Evolutionary conservation across 53 echinoderm and acorn worm genomes (phyloP).

Genomic region (Luidia sarsii): DNA sequence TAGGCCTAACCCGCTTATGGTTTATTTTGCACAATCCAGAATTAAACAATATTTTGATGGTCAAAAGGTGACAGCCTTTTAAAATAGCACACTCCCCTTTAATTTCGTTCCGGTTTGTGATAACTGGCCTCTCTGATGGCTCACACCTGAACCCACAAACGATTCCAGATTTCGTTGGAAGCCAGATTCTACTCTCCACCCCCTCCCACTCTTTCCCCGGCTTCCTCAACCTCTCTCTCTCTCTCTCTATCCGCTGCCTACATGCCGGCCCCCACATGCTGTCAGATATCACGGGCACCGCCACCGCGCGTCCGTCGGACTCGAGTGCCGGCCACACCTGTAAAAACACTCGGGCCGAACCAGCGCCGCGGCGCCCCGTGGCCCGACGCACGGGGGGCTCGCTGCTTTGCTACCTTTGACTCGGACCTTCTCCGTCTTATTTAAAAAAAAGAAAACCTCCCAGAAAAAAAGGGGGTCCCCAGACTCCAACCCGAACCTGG

Average conservation of each 20-base stretch:
- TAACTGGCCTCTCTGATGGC: not conserved
- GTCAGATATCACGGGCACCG: not conserved
- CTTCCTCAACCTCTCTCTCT: not conserved
- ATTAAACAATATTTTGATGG: too few species aligned
- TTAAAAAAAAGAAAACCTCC: too few species aligned
- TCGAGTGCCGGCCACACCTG: constrained; percentile 38
- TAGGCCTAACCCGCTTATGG: too few species aligned
- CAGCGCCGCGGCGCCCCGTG: not conserved
- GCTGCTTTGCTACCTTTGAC: constrained; percentile 35
- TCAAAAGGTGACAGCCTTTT: too few species aligned
- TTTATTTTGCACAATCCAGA: too few species aligned
- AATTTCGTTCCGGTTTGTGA: constrained; percentile 1
- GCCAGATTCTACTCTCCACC: too few species aligned
- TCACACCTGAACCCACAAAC: constrained; percentile 36
- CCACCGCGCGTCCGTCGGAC: not conserved
- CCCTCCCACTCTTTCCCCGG: too few species aligned
- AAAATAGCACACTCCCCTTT: too few species aligned
- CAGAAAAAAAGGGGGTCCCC: too few species aligned
- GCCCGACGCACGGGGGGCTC: constrained; percentile 26
- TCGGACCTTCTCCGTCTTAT: constrained; percentile 41
- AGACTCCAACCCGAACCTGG: too few species aligned
- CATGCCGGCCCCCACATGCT: not conserved
- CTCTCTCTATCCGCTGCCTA: not conserved
- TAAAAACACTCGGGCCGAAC: constrained; percentile 32
- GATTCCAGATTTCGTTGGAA: constrained; percentile 9